A percentile compares a stretch with the other conserved stretches of the same genome.
Conservation (phyloP, 2,797 vertebrate genomes). For the Falco columbarius region DNA sequence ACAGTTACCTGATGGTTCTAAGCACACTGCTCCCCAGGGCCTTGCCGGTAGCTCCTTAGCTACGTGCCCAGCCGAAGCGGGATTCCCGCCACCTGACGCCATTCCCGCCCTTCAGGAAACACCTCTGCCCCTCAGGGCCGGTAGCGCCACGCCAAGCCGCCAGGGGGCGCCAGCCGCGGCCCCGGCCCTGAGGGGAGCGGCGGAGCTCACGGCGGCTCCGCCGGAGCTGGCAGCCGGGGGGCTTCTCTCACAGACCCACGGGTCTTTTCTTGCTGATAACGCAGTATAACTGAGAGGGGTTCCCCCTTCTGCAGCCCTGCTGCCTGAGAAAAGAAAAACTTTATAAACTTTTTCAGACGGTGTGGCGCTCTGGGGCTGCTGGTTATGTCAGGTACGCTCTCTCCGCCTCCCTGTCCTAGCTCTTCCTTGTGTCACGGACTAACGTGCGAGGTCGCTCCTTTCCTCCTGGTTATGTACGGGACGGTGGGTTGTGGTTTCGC, state of each 20-base stretch:
- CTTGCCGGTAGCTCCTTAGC: accelerated
- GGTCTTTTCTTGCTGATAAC: accelerated
- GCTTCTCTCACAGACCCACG: accelerated
- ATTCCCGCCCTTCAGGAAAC: background rate
- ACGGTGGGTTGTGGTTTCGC: background rate
- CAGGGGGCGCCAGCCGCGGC: no score
- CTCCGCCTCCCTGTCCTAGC: accelerated
- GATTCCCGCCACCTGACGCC: accelerated
- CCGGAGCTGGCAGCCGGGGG: accelerated
- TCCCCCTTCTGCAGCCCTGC: accelerated
- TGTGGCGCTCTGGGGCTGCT: accelerated
- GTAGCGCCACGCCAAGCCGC: no score
- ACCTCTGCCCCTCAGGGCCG: background rate
- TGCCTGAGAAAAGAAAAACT: accelerated
- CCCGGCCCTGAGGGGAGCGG: accelerated
- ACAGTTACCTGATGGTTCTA: accelerated
- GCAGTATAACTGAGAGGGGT: accelerated
- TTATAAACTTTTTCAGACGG: accelerated
- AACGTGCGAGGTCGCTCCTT: accelerated
- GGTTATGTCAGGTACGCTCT: accelerated
- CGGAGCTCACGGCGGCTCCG: accelerated
- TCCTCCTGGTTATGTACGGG: accelerated
- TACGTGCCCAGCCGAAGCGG: accelerated
- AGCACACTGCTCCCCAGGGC: accelerated
- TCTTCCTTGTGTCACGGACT: accelerated